These are phyloP conservation scores for Lophotis ruficrista DNA, from an alignment of 2,113 vertebrate genomes.

Conservation along the genomic window DNA sequence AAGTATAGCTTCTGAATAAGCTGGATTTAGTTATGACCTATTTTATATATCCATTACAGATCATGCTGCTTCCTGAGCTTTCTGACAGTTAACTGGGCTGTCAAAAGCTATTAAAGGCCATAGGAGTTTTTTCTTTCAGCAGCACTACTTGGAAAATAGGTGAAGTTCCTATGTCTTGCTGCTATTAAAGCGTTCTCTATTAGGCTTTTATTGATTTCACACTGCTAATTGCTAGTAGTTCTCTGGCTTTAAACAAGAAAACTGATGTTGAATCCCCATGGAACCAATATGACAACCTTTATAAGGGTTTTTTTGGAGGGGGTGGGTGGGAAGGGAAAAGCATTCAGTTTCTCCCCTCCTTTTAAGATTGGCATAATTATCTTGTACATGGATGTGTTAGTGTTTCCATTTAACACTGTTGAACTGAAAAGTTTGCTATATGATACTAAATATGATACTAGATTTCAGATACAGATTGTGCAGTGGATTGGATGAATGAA, in stretches of 20 bases:
- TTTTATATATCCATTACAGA: neutral
- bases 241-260: neutral
- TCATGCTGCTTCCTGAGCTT: neutral
- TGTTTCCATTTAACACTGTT: neutral
- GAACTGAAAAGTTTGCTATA: neutral
- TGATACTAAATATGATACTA: neutral
- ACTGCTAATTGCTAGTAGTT: neutral
- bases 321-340: neutral
- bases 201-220: neutral
- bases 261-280: neutral
- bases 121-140: neutral
- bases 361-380: neutral
- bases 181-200: neutral
- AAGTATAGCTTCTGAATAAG: neutral
- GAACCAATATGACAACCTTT: neutral
- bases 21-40: neutral
- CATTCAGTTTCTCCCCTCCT: neutral
- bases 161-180: neutral
- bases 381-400: neutral
- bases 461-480: neutral
- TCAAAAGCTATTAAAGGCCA: neutral
- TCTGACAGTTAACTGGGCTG: neutral
- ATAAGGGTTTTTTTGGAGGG: rapidly evolving
- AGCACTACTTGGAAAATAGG: neutral
- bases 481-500: neutral